A percentile compares a stretch with the other conserved stretches of the same genome.
These are phyloP conservation scores for Athalia rosae DNA, from an alignment of 2,888 invertebrate genomes.

Conservation along the genomic window DNA sequence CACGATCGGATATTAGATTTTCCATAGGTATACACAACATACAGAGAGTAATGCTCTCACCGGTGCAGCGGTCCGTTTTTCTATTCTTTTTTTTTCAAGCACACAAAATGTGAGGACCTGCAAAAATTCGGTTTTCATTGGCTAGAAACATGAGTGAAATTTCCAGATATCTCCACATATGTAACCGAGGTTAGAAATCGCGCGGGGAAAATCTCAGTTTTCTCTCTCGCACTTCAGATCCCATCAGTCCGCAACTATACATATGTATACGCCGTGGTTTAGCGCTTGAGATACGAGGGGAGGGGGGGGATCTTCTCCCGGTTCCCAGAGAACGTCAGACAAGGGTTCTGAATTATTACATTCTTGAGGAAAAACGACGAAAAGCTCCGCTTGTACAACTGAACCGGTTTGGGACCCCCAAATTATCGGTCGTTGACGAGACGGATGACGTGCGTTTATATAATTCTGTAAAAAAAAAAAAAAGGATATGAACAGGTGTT, in stretches of 20 bases:
- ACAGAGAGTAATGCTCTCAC: neutral
- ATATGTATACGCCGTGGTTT: neutral
- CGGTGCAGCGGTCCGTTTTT: neutral
- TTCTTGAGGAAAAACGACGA: neutral
- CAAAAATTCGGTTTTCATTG: too few relatives aligned
- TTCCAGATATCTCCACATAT: too few relatives aligned
- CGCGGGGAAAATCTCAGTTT: too few relatives aligned
- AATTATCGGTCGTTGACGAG: too few relatives aligned
- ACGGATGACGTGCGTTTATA: too few relatives aligned
- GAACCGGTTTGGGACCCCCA: too few relatives aligned
- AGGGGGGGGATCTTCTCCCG: neutral
- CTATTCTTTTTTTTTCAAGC: neutral
- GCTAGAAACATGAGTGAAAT: too few relatives aligned
- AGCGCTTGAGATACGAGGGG: neutral
- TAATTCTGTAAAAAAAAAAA: too few relatives aligned
- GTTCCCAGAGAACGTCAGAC: neutral
- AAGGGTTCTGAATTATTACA: constrained; percentile 6
- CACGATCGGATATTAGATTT: constrained; percentile 39
- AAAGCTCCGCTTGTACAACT: neutral
- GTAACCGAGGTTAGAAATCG: too few relatives aligned
- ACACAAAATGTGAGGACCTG: neutral
- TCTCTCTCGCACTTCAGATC: too few relatives aligned
- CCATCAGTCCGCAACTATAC: too few relatives aligned
- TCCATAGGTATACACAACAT: neutral
- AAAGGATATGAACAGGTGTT: too few relatives aligned